Base-by-base conservation (phyloP, 2,888 invertebrate species). In the Hyalella azteca region DNA sequence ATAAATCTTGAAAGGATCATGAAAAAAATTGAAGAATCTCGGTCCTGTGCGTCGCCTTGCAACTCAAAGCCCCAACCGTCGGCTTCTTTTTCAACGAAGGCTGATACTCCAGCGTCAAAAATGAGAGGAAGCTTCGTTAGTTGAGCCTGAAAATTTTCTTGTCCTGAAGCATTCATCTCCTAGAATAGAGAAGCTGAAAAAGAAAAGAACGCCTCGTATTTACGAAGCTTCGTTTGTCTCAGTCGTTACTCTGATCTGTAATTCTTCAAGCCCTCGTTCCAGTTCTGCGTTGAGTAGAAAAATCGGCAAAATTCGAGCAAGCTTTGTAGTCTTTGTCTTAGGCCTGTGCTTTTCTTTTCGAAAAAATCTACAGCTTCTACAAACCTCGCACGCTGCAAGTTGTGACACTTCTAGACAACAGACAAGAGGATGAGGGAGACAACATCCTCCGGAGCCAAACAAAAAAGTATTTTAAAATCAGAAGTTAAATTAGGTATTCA, bases 51-150 rank as follows among this genome's bases (percentile, higher is more conserved):
- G 54, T 54, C 26, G 36, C 36, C 66, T 19, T 29, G 66, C 66
- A 36, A 66, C 36, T 36, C 66, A 36, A 66, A 66, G 19, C 66
- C 36, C 66, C 11, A 36, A 66, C 66, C 19, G 39, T 9, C 36
- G 4, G 4, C 7, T 5, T 66, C 36, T 66, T 66, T 22, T 66
- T 66, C 39, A n/a, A 7, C 19, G n/a, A 4, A 5, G 66, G 54
- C 54, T 7, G 66, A 66, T 36, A 66, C 66, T 66, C 66, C 39
- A 66, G 2, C 36, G 66, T 66, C 66, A 66, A 15, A 66, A 54
- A 66, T 59, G 59, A 66, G 36, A 29, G 39, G 11, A 36, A 66
- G 66, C 66, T 66, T 66, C 66, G 66, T 66, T 66, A 66, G 66
- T 36, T 66, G 66, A 66, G 66, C 39, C 39, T 32, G 4, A 2